Evolutionary conservation across 2,797 vertebrate genomes (phyloP).

Genomic region (Xyrichtys novacula): DNA sequence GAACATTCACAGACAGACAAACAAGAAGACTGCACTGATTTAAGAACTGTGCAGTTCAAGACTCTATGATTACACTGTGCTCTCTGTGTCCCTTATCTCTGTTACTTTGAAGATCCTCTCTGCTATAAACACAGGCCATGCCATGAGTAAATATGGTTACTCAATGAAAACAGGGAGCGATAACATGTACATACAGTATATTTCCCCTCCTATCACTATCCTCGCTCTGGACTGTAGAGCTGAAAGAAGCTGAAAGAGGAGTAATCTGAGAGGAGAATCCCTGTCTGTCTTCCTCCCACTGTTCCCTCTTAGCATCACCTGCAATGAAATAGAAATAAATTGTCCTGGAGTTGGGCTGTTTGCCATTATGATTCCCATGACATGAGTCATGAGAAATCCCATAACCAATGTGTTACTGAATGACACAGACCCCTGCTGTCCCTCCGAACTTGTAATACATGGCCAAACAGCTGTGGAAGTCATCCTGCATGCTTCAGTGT

Average conservation of each 20-base stretch:
- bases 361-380: slow-evolving; percentile 66
- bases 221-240: slow-evolving; percentile 10
- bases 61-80: neutral
- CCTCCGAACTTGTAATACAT: slow-evolving; percentile 80
- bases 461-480: slow-evolving; percentile 77
- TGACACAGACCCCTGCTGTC: slow-evolving; percentile 78
- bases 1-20: too few relatives aligned
- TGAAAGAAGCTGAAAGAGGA: slow-evolving; percentile 24
- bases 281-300: slow-evolving; percentile 49
- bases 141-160: slow-evolving; percentile 6
- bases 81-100: neutral
- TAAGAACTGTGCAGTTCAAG: too few relatives aligned
- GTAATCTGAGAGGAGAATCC: slow-evolving; percentile 42
- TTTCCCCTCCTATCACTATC: slow-evolving; percentile 29
- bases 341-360: slow-evolving; percentile 49
- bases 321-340: slow-evolving; percentile 72
- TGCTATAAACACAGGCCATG: neutral
- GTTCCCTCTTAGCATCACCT: slow-evolving; percentile 71
- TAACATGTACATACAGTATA: slow-evolving; percentile 13
- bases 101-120: slow-evolving; percentile 2
- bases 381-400: slow-evolving; percentile 72
- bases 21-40: too few relatives aligned
- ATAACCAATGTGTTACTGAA: slow-evolving; percentile 71
- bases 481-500: slow-evolving; percentile 73
- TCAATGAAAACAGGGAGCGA: neutral